Evolutionary conservation across 2,888 invertebrate genomes (phyloP).

Genomic region (Leptinotarsa haldemani): DNA sequence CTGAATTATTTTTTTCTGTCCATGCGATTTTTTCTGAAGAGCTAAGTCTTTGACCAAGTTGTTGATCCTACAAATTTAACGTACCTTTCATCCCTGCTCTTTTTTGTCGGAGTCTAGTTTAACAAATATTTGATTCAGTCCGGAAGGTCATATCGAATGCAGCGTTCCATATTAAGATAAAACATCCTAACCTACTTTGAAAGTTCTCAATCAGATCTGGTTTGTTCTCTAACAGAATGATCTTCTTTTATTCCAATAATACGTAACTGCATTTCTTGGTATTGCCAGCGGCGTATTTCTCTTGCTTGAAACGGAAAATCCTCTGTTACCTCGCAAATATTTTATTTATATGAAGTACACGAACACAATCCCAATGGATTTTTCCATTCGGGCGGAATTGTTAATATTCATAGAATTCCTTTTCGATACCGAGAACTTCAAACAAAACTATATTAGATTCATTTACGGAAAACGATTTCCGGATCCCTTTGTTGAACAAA

Average conservation of each 20-base stretch:
- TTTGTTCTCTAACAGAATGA: background rate
- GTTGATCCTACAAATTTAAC: no score
- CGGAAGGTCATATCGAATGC: background rate
- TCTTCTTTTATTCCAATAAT: conserved; percentile 9
- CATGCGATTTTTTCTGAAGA: no score
- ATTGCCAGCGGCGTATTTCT: background rate
- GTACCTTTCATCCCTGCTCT: background rate
- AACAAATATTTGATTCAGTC: background rate
- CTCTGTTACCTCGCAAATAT: conserved; percentile 9
- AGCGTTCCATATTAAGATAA: background rate
- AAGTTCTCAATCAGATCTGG: conserved; percentile 5
- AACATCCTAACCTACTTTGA: background rate
- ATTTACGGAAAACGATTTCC: background rate
- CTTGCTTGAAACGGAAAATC: conserved; percentile 11
- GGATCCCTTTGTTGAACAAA: background rate
- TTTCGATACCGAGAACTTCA: background rate
- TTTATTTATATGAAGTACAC: conserved; percentile 1
- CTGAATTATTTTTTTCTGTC: no score
- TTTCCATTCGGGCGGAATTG: conserved; percentile 12
- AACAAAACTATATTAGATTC: conserved; percentile 1
- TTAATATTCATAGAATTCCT: conserved; percentile 12
- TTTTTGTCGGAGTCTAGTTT: background rate
- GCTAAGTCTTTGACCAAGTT: no score
- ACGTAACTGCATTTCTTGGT: background rate
- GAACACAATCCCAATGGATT: conserved; percentile 4